A percentile compares a stretch with the other conserved stretches of the same genome.
Evolutionary conservation across 2,888 invertebrate species (phyloP).

Genomic region (Eupithecia dodoneata): DNA sequence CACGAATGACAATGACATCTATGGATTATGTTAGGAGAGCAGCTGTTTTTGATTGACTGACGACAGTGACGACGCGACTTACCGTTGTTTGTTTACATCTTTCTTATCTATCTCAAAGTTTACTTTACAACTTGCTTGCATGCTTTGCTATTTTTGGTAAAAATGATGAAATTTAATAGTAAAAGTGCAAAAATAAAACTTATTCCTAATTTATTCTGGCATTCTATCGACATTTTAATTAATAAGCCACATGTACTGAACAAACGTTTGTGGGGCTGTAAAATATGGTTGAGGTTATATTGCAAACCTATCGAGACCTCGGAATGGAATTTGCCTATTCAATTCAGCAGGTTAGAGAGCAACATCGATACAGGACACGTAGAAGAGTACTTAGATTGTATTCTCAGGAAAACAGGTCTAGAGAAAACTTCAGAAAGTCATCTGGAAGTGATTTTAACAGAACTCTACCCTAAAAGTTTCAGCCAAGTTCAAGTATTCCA

Average conservation of each 20-base stretch:
- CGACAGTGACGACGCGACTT: no score
- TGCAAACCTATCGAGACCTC: constrained; percentile 41
- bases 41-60: background rate
- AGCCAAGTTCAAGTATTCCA: constrained; percentile 64
- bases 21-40: background rate
- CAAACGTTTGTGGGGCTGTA: constrained; percentile 86
- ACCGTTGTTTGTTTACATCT: no score
- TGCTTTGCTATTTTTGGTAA: background rate
- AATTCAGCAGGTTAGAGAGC: constrained; percentile 43
- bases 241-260: constrained; percentile 89
- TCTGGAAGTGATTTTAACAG: constrained; percentile 60
- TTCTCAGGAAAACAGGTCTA: constrained; percentile 45
- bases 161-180: constrained; percentile 15
- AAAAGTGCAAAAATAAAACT: constrained; percentile 28
- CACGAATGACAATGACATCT: background rate
- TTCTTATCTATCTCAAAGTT: no score
- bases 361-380: constrained; percentile 44
- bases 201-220: constrained; percentile 83
- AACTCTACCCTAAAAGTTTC: constrained; percentile 72
- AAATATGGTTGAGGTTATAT: constrained; percentile 53
- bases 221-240: constrained; percentile 85
- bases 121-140: no score
- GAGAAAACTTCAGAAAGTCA: constrained; percentile 36
- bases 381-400: constrained; percentile 34
- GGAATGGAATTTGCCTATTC: constrained; percentile 43